Conservation (phyloP, 2,888 invertebrate genomes). For the Eilema caniola region DNA sequence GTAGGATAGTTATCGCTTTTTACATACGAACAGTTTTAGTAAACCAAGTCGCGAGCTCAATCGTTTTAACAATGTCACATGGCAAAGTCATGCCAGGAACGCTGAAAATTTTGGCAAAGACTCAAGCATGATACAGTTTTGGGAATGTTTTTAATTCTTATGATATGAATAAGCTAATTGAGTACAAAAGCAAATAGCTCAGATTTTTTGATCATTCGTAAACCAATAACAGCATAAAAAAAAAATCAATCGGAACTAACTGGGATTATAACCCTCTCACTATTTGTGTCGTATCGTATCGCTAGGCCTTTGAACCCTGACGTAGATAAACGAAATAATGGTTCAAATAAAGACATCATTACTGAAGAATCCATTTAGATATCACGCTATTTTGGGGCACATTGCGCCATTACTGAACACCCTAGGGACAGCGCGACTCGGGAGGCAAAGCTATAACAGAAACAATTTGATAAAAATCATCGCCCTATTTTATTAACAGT, state of each 20-base stretch:
- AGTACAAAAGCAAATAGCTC: background rate
- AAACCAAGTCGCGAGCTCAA: background rate
- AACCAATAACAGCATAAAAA: background rate
- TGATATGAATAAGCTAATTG: conserved; percentile 20
- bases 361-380: conserved; percentile 44
- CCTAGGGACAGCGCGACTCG: conserved; percentile 17
- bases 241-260: background rate
- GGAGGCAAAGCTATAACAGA: background rate
- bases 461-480: background rate
- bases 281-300: background rate
- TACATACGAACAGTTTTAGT: background rate
- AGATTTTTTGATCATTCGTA: background rate
- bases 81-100: conserved; percentile 24
- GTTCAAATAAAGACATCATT: conserved; percentile 15
- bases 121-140: conserved; percentile 33
- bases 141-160: conserved; percentile 26
- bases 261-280: conserved; percentile 10
- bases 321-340: conserved; percentile 28
- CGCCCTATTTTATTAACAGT: background rate
- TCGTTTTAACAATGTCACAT: conserved; percentile 5
- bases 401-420: conserved; percentile 23
- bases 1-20: background rate
- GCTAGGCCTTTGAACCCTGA: background rate
- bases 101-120: conserved; percentile 38
- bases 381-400: conserved; percentile 37